These are phyloP conservation scores for Scortum barcoo DNA, from an alignment of 2,113 vertebrate species.

Conservation along the genomic window DNA sequence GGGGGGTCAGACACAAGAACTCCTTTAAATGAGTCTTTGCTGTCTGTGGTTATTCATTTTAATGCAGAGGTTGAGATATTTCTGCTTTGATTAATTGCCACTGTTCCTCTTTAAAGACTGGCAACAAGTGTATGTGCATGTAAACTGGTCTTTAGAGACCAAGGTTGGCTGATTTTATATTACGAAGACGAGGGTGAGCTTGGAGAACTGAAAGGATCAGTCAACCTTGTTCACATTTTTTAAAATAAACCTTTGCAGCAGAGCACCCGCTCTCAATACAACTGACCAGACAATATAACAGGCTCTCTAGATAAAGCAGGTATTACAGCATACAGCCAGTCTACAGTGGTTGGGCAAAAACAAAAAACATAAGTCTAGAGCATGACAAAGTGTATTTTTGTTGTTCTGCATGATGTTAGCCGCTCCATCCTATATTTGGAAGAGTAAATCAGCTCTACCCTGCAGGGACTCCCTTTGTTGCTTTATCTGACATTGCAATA, in stretches of 20 bases:
- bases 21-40: conserved; percentile 21
- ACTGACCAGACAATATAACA: neutral
- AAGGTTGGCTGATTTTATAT: conserved; percentile 56
- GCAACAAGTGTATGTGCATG: conserved; percentile 26
- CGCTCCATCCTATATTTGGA: conserved; percentile 20
- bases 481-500: conserved; percentile 49
- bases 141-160: conserved; percentile 60
- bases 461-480: conserved; percentile 39
- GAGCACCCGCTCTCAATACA: neutral
- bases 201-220: conserved; percentile 51
- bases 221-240: conserved; percentile 43
- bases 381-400: conserved; percentile 3
- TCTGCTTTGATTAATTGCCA: conserved; percentile 33
- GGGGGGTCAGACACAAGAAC: neutral
- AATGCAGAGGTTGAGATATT: conserved; percentile 39
- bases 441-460: conserved; percentile 40
- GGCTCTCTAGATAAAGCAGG: neutral
- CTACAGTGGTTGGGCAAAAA: neutral
- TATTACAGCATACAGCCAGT: too few species aligned
- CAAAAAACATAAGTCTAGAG: neutral
- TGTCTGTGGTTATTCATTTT: conserved; percentile 48
- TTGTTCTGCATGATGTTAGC: conserved; percentile 25
- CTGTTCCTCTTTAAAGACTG: conserved; percentile 31
- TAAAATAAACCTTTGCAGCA: conserved; percentile 13
- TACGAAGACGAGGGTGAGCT: neutral